A percentile compares a stretch with the other conserved stretches of the same genome.
Conservation (phyloP, 1,140 invertebrate genomes). For the Gonatopus flavifemur region DNA sequence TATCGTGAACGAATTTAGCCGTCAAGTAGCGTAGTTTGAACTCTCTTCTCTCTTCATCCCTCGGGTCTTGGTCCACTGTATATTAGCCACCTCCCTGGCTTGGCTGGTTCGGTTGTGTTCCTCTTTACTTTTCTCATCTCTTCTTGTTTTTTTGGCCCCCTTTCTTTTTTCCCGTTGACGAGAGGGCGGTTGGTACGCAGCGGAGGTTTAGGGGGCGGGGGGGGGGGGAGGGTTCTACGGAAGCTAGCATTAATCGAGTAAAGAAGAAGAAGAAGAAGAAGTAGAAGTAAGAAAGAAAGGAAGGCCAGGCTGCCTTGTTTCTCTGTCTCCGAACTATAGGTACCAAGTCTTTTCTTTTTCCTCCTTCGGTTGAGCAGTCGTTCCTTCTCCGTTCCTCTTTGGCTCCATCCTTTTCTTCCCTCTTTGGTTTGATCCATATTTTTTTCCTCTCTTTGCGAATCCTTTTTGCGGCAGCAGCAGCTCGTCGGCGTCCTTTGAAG, state of each 20-base stretch:
- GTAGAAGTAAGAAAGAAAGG: not conserved
- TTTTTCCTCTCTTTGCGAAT: constrained; percentile 43
- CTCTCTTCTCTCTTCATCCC: not conserved
- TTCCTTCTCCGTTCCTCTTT: constrained; percentile 13
- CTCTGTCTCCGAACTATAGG: not conserved
- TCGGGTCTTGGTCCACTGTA: not conserved
- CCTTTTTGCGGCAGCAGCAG: constrained; percentile 49
- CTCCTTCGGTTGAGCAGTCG: constrained; percentile 22
- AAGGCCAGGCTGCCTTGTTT: constrained; percentile 1
- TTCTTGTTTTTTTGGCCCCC: no score
- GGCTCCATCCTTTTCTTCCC: not conserved
- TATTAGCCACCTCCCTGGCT: constrained; percentile 26
- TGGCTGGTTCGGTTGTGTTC: constrained; percentile 19
- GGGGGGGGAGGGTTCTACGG: no score
- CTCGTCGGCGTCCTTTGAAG: constrained; percentile 53
- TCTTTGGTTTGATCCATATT: constrained; percentile 14
- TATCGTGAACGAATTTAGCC: constrained; percentile 49
- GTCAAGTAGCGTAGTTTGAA: constrained; percentile 42
- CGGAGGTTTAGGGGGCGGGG: no score
- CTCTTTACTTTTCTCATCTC: constrained; percentile 15
- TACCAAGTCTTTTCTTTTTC: constrained; percentile 10
- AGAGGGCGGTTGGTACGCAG: no score
- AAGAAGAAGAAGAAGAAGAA: constrained; percentile 6
- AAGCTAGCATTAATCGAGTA: no score
- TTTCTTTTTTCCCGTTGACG: constrained; percentile 14